Conservation (phyloP, 2,888 invertebrate species). For the Drosophila tripunctata region DNA sequence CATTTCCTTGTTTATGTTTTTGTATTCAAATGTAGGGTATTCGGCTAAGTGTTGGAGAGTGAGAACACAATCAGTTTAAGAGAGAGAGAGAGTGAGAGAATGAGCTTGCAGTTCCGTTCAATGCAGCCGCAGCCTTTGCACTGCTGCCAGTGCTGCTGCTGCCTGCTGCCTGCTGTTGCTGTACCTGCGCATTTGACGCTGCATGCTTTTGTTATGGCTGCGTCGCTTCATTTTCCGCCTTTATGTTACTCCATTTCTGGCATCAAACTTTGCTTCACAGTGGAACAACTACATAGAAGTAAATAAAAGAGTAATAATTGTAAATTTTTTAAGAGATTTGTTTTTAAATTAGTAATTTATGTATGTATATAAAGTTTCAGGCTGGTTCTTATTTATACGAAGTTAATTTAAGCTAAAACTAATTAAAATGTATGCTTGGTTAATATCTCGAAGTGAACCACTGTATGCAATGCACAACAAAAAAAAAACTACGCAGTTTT, state of each 20-base stretch:
- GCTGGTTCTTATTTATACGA: no score
- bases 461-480: slow-evolving; percentile 45
- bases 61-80: slow-evolving; percentile 4
- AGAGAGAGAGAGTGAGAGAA: slow-evolving; percentile 28
- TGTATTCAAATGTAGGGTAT: slow-evolving; percentile 72
- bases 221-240: slow-evolving; percentile 15
- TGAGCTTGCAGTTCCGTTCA: slow-evolving; percentile 43
- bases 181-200: slow-evolving; percentile 67
- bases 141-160: slow-evolving; percentile 13
- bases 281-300: no score
- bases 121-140: slow-evolving; percentile 39
- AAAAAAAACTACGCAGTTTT: slow-evolving; percentile 69
- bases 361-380: no score
- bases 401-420: no score
- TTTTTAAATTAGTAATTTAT: no score
- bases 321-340: neutral
- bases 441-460: no score
- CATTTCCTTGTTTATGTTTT: slow-evolving; percentile 79
- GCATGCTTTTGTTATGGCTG: slow-evolving; percentile 56
- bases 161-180: slow-evolving; percentile 10
- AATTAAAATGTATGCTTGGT: no score
- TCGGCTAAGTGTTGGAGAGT: slow-evolving; percentile 56
- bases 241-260: slow-evolving; percentile 1
- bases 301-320: no score
- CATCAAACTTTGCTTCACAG: slow-evolving; percentile 21